phyloP scores from a whole-genome alignment of 35 echinoderm and acorn worm genomes.

The Heliocidaris erythrogramma region DNA sequence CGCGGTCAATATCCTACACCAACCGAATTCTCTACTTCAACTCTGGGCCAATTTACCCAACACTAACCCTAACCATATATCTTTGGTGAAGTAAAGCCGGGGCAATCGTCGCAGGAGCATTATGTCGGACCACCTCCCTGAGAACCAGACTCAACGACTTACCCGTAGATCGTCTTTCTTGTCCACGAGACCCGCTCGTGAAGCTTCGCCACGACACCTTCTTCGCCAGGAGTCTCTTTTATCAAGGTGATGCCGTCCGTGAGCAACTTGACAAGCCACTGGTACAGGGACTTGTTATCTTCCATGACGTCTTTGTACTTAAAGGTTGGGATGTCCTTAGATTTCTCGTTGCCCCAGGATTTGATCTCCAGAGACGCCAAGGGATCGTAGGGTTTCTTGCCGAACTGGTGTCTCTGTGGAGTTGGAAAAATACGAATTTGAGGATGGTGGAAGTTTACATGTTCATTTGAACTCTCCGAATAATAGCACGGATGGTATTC shows the following conservation, averaged over 20 bases:
- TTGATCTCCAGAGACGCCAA: neutral
- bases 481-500: no score
- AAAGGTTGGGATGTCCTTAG: neutral
- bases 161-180: slow-evolving; percentile 27
- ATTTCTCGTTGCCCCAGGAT: slow-evolving; percentile 8
- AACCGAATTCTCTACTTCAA: no score
- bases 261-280: slow-evolving; percentile 6
- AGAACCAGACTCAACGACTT: neutral
- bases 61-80: no score
- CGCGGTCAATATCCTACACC: no score
- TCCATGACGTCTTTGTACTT: slow-evolving; percentile 32
- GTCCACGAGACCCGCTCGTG: neutral
- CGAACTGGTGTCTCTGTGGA: neutral
- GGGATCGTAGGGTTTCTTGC: slow-evolving; percentile 32
- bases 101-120: no score
- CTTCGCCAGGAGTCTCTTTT: neutral
- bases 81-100: no score
- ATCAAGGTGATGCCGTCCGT: slow-evolving; percentile 20
- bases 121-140: no score
- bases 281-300: neutral
- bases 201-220: neutral
- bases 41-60: no score
- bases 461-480: no score
- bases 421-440: neutral
- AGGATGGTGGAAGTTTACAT: no score